Evolutionary conservation across 2,113 vertebrate species (phyloP).

Genomic region (Dasyprocta punctata): DNA sequence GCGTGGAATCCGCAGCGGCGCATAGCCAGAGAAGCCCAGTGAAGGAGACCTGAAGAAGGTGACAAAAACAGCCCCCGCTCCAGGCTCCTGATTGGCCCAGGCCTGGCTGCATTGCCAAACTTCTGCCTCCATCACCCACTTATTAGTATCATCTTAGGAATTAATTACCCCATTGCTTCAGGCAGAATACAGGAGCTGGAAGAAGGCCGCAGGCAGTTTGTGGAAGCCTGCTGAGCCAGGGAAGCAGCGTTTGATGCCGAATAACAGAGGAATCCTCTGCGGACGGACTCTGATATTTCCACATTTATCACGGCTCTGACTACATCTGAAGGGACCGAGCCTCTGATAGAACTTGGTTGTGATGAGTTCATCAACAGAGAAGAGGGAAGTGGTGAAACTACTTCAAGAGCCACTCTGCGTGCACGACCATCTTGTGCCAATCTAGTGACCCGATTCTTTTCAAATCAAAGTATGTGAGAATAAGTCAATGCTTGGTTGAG

Average conservation of each 20-base stretch:
- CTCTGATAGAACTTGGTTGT: neutral
- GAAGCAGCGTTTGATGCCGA: constrained; percentile 16
- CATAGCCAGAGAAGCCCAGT: neutral
- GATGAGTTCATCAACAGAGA: neutral
- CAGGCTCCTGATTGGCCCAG: neutral
- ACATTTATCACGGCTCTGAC: neutral
- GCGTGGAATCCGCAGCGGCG: too few species aligned
- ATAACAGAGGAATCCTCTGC: neutral
- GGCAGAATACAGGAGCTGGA: constrained; percentile 45
- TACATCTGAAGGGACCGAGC: neutral
- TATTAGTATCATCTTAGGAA: constrained; percentile 56
- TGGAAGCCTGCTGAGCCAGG: neutral
- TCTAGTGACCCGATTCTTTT: neutral
- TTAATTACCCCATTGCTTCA: constrained; percentile 64
- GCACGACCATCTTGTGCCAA: neutral
- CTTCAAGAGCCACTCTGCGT: neutral
- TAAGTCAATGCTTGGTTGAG: neutral
- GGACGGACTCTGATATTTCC: neutral
- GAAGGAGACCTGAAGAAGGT: neutral
- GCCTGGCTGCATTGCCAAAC: neutral
- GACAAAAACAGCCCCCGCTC: neutral
- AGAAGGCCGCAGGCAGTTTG: neutral
- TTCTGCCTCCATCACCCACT: constrained; percentile 9
- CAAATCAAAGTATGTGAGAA: constrained; percentile 14
- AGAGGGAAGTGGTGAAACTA: neutral